Evolutionary conservation across 1,140 invertebrate species (phyloP), one percentile per base, ranked within the genome.

Genomic region (Halesus radiatus): DNA sequence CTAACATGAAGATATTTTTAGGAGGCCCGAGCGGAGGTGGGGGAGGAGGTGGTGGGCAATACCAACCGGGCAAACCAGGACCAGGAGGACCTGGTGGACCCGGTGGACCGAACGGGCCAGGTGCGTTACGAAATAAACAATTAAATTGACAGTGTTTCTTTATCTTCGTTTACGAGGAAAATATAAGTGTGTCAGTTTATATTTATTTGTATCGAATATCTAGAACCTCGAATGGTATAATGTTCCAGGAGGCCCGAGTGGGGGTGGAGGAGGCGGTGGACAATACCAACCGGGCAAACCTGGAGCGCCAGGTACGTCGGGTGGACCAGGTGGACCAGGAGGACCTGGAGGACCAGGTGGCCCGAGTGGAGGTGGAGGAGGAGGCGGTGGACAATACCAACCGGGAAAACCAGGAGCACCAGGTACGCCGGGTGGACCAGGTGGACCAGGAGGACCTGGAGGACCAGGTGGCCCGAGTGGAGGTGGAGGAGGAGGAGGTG

Each of bases 351-450:
- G 70, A 4, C 70, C 70, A 53, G 18, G 80, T 72, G 72, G 64
- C 70, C 66, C 80, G 20, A 70, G 66, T 13, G 76, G 76, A 52
- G 32, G 29, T 7, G 29, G 32, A 5, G 66, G 37, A 50, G 45
- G 15, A 13, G n/a, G n/a, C n/a, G 66, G 66, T 4, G 45, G 76
- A 50, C 29, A 62, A 77, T 75, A 75, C 16, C 45, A 66, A 54
- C 79, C 79, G 53, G 80, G 77, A 58, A 53, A 60, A 72, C 80
- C 79, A 26, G 80, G 80, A 32, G 22, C 23, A 54, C 80, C 76
- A 68, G 80, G 66, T 72, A 22, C 60, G 20, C 73, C 77, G 0
- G 73, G 73, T 2, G 29, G 10, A 70, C 76, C 76, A 68, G 60
- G 70, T 3, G 29, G 23, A 68, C 58, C 58, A 52, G 76, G 76